Evolutionary conservation across 2,888 invertebrate species (phyloP).

Genomic region (Drosophila austrosaltans): DNA sequence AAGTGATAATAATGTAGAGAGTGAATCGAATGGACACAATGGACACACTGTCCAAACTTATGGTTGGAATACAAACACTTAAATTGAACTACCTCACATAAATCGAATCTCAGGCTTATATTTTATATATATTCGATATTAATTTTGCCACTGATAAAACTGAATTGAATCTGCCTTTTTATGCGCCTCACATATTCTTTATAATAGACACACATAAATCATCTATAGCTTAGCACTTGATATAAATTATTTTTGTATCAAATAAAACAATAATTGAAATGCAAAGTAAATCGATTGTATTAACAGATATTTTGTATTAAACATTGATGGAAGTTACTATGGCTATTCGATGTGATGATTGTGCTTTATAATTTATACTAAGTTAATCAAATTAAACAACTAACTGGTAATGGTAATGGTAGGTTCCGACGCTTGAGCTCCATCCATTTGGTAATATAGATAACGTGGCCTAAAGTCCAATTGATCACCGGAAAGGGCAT

Average conservation of each 20-base stretch:
- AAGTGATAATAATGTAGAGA: neutral
- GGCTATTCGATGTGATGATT: neutral
- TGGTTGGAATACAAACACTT: constrained; percentile 15
- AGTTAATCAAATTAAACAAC: neutral
- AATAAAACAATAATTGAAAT: neutral
- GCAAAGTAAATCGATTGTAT: neutral
- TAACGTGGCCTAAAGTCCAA: constrained; percentile 75
- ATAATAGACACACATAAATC: no score
- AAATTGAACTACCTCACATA: constrained; percentile 7
- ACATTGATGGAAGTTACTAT: neutral
- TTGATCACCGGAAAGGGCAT: constrained; percentile 63
- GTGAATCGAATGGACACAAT: no score
- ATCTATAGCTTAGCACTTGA: no score
- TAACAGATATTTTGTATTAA: neutral
- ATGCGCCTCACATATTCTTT: no score
- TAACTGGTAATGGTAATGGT: neutral
- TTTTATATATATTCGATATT: neutral
- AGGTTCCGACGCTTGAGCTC: constrained; percentile 12
- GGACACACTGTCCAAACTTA: neutral
- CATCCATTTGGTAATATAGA: constrained; percentile 68
- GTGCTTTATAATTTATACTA: neutral
- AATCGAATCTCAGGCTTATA: neutral
- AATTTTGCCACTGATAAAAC: neutral
- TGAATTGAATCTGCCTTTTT: neutral
- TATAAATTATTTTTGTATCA: neutral